Percentiles rank a stretch among this genome's conserved stretches.
These are phyloP conservation scores for Geococcyx californianus DNA, from an alignment of 2,113 vertebrate species.

Conservation along the genomic window DNA sequence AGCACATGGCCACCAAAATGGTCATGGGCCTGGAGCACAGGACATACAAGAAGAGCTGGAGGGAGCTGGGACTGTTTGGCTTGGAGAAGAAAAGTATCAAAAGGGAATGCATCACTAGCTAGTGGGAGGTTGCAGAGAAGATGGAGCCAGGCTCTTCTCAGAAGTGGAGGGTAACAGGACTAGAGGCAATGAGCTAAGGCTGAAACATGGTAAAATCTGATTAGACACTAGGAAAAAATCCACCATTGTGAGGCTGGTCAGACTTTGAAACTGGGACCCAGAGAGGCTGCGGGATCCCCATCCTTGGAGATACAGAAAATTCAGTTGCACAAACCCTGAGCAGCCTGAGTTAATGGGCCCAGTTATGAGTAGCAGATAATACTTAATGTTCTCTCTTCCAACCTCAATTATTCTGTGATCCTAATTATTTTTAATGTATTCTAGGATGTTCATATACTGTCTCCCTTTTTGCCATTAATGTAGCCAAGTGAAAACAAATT, in stretches of 20 bases:
- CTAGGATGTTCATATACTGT: neutral
- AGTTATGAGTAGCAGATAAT: neutral
- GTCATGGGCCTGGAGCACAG: neutral
- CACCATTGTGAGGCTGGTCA: neutral
- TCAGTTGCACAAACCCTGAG: neutral
- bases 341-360: neutral
- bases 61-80: neutral
- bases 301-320: neutral
- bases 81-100: too few relatives aligned
- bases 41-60: rapidly evolving
- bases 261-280: neutral
- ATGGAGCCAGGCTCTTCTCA: too few relatives aligned
- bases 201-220: neutral
- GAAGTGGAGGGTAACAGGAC: neutral
- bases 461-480: neutral
- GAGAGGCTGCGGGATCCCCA: neutral
- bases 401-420: neutral
- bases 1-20: neutral
- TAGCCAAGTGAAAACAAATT: neutral
- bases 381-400: neutral
- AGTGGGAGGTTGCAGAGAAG: too few relatives aligned
- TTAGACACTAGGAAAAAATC: neutral
- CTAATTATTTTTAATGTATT: neutral
- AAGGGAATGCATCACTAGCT: too few relatives aligned
- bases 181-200: rapidly evolving